A percentile compares a stretch with the other conserved stretches of the same genome.
Evolutionary conservation across 2,888 invertebrate species (phyloP).

Genomic region (Mimumesa dahlbomi): DNA sequence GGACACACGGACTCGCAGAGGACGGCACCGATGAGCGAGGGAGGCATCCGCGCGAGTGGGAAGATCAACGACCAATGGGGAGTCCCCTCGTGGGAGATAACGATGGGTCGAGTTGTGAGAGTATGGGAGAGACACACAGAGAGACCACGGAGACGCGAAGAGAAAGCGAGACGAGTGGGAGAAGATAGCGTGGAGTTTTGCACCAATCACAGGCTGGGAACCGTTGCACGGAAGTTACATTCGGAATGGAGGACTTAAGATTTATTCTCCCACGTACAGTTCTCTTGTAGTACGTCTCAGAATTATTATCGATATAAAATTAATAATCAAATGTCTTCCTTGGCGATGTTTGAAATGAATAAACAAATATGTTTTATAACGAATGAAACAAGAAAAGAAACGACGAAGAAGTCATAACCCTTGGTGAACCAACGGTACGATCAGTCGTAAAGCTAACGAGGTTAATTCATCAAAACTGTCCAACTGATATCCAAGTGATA

Average conservation of each 20-base stretch:
- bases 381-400: conserved; percentile 33
- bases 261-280: conserved; percentile 2
- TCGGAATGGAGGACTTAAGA: conserved; percentile 32
- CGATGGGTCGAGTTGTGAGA: conserved; percentile 56
- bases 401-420: conserved; percentile 65
- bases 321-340: neutral
- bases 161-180: conserved; percentile 48
- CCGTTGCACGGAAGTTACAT: neutral
- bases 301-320: neutral
- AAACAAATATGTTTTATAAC: conserved; percentile 30
- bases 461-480: conserved; percentile 74
- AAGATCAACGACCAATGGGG: conserved; percentile 73
- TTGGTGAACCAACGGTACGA: conserved; percentile 59
- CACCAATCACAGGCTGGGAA: conserved; percentile 50
- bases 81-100: conserved; percentile 64
- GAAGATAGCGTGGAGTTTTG: conserved; percentile 61
- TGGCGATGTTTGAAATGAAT: conserved; percentile 12
- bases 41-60: conserved; percentile 70
- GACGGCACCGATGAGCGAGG: conserved; percentile 59
- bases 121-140: neutral
- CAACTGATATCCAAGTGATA: conserved; percentile 66
- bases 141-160: conserved; percentile 32
- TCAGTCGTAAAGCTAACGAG: conserved; percentile 71
- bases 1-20: conserved; percentile 50
- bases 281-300: neutral